These are phyloP conservation scores for Coregonus sp. DNA, from an alignment of 2,797 vertebrate species.

Conservation along the genomic window DNA sequence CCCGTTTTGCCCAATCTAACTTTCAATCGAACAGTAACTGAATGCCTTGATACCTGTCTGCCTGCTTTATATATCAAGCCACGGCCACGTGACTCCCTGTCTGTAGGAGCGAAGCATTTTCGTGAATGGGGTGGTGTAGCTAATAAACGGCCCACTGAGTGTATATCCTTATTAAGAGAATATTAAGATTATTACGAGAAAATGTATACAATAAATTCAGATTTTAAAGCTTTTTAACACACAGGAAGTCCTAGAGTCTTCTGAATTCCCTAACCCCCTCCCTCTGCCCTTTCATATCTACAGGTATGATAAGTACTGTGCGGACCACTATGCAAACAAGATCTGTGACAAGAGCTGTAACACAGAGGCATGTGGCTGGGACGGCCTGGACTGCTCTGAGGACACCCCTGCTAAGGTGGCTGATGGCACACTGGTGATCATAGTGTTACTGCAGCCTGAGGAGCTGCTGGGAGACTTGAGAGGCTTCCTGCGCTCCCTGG, in stretches of 20 bases:
- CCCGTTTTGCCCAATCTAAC: too few species aligned
- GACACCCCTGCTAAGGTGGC: slow-evolving; percentile 77
- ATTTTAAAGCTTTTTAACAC: not conserved
- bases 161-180: too few species aligned
- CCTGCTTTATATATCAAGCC: too few species aligned
- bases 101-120: too few species aligned
- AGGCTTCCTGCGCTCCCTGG: slow-evolving; percentile 86
- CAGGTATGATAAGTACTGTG: slow-evolving; percentile 90
- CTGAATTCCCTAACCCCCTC: not conserved
- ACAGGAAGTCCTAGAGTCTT: not conserved
- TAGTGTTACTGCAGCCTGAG: slow-evolving; percentile 87
- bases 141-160: too few species aligned
- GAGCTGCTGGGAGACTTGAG: slow-evolving; percentile 84
- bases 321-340: slow-evolving; percentile 86
- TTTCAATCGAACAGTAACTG: too few species aligned
- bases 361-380: slow-evolving; percentile 91
- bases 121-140: too few species aligned
- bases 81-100: too few species aligned
- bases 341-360: slow-evolving; percentile 90
- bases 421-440: slow-evolving; percentile 83
- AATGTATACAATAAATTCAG: not conserved
- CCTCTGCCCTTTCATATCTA: slow-evolving; percentile 15
- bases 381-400: slow-evolving; percentile 86
- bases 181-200: too few species aligned
- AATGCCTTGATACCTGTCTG: too few species aligned